Evolutionary conservation across 2,797 vertebrate genomes (phyloP), one percentile per base, ranked within the genome.

Genomic region (Sebastes minor): DNA sequence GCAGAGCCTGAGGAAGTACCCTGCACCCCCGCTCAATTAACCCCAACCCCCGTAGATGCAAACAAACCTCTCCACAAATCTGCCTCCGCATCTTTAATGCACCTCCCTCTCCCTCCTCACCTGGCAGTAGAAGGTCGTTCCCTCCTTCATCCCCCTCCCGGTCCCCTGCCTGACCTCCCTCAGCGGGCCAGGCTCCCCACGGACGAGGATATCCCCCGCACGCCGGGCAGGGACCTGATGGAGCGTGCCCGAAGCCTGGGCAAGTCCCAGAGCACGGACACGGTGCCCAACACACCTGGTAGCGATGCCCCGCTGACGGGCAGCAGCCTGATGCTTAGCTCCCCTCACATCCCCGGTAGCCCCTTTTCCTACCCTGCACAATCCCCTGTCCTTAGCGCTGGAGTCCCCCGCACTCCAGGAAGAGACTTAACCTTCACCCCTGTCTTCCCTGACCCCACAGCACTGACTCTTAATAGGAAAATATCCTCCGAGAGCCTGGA

Each of bases 351-450:
- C 84, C 97, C 96, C 0, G 96, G 97, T 70, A 99, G 98, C 89
- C 98, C 98, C 68, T 99, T 99, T 76, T 97, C 98, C 60, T 99
- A 99, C 93, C 97, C 97, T 0, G 96, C 97, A 46, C 97, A 97
- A n/a, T 99, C 98, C 64, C 98, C 98, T 1, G 93, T 98, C 73
- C 93, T 96, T 62, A 97, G 95, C 0, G 95, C 97, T 20, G 97
- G 98, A 83, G 96, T 99, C 83, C 98, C 98, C 32, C 96, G 97
- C 86, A 99, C 98, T 49, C 98, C 98, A 12, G 98, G 98, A 83
- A 96, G 97, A 93, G 98, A 99, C 93, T 96, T 99, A 90, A 98
- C 94, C 76, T 99, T 99, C 92, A 96, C 97, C 0, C 97, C 97
- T n/a, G 97, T 97, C 90, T 99, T 99, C 94, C 97, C 98, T 1